phyloP scores from a whole-genome alignment of 2,113 vertebrate species.

The Melanostigma gelatinosum region DNA sequence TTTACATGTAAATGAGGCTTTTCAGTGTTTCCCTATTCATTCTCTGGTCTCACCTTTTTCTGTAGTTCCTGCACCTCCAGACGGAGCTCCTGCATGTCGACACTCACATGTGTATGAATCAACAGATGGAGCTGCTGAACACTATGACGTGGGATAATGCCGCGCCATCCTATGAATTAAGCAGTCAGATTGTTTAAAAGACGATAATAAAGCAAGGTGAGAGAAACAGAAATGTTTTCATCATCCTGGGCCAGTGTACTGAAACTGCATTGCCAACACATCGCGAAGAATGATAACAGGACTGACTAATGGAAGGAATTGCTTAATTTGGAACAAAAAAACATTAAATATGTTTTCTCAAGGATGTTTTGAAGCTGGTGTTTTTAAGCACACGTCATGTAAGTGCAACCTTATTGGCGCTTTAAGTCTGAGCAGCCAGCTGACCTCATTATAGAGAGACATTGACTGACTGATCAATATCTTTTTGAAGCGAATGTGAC shows the following conservation, averaged over 20 bases:
- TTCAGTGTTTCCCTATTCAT: not conserved
- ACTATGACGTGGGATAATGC: not conserved
- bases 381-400: not conserved
- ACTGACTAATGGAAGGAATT: not conserved
- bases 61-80: slow-evolving; percentile 7
- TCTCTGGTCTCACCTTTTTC: slow-evolving; percentile 13
- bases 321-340: not conserved
- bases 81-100: slow-evolving; percentile 7
- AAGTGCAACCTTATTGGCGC: not conserved
- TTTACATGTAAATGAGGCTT: slow-evolving; percentile 15
- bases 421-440: not conserved
- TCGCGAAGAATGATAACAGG: not conserved
- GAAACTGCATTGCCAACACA: not conserved
- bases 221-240: not conserved
- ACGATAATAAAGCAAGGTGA: not conserved
- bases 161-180: not conserved
- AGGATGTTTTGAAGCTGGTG: not conserved
- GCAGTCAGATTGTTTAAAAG: slow-evolving; percentile 10
- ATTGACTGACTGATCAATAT: not conserved
- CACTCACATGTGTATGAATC: not conserved
- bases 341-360: not conserved
- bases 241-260: not conserved
- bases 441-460: not conserved
- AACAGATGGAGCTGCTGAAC: slow-evolving; percentile 1
- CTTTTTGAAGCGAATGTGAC: not conserved